Percentiles rank a stretch among this genome's conserved stretches.
These are phyloP conservation scores for Spea multiplicata DNA, from an alignment of 2,113 vertebrate species.

Conservation along the genomic window DNA sequence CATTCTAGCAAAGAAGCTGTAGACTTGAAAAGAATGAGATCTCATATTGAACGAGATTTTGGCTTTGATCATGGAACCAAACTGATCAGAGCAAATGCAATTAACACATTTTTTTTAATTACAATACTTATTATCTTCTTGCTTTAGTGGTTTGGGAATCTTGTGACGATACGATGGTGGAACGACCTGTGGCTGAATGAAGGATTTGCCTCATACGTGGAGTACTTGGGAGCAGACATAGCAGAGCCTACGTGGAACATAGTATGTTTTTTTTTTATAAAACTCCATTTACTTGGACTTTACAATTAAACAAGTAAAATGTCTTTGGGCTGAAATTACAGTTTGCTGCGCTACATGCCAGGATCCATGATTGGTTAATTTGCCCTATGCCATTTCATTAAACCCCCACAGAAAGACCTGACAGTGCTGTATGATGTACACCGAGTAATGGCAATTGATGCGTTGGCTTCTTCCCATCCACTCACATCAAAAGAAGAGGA, in stretches of 20 bases:
- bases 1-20: too few species aligned
- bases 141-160: conserved; percentile 87
- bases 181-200: conserved; percentile 91
- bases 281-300: too few species aligned
- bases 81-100: too few species aligned
- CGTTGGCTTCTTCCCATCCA: conserved; percentile 82
- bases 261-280: conserved; percentile 60
- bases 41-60: too few species aligned
- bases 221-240: conserved; percentile 72
- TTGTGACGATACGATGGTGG: conserved; percentile 88
- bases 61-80: too few species aligned
- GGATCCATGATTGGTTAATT: too few species aligned
- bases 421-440: conserved; percentile 76
- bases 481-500: conserved; percentile 72
- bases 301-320: too few species aligned
- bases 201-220: conserved; percentile 85
- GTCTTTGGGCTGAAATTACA: too few species aligned
- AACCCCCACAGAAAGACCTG: conserved; percentile 72
- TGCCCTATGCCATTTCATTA: background rate
- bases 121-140: background rate
- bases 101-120: too few species aligned
- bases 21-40: too few species aligned
- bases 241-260: conserved; percentile 70
- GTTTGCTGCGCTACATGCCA: too few species aligned
- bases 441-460: conserved; percentile 74